Evolutionary conservation across 2,113 vertebrate genomes (phyloP).

Genomic region (Microcebus lehilahytsara): DNA sequence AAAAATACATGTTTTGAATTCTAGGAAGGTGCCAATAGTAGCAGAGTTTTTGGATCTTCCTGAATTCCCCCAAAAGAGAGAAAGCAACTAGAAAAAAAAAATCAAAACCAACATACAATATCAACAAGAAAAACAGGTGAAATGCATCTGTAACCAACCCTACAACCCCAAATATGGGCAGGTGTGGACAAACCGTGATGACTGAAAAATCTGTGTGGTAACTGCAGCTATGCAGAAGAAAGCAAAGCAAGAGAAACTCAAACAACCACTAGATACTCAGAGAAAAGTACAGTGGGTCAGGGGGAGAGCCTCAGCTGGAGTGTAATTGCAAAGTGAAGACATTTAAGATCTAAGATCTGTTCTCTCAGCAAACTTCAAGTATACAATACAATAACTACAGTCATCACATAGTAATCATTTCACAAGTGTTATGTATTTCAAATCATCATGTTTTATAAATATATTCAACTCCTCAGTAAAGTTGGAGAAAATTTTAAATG

Average conservation of each 20-base stretch:
- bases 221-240: neutral
- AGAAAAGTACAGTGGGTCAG: neutral
- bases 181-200: neutral
- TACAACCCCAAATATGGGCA: neutral
- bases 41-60: conserved; percentile 22
- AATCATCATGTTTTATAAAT: neutral
- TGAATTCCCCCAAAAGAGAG: neutral
- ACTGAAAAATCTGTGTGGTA: neutral
- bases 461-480: neutral
- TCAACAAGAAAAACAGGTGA: conserved; percentile 6
- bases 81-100: neutral
- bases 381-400: neutral
- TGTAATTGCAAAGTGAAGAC: neutral
- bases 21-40: neutral
- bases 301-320: neutral
- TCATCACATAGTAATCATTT: neutral
- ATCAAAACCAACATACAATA: neutral
- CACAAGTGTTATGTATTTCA: neutral
- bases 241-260: neutral
- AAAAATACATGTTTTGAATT: conserved; percentile 61
- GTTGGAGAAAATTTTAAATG: neutral
- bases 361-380: neutral
- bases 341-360: neutral
- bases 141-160: neutral
- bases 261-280: neutral